phyloP scores from a whole-genome alignment of 1,140 invertebrate genomes.

The Dendrolimus punctatus region DNA sequence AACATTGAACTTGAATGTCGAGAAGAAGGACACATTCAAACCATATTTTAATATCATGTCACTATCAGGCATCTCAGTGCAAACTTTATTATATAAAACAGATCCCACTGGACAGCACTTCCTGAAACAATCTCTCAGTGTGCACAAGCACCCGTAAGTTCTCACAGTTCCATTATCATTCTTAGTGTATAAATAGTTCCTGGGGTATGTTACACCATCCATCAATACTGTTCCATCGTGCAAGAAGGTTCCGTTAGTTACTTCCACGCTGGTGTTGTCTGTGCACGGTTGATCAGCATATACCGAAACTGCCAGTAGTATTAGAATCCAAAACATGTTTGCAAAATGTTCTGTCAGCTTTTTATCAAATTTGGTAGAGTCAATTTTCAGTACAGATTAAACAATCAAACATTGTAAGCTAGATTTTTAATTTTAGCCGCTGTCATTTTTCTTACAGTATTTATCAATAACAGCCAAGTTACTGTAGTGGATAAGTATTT shows the following conservation, averaged over 20 bases:
- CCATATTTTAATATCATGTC: slow-evolving; percentile 26
- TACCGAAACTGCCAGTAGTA: no score
- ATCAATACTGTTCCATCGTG: slow-evolving; percentile 23
- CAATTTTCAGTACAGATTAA: no score
- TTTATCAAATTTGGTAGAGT: no score
- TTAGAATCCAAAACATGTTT: no score
- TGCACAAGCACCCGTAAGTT: slow-evolving; percentile 42
- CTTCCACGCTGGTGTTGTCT: slow-evolving; percentile 36
- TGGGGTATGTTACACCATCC: slow-evolving; percentile 30
- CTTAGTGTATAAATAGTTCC: slow-evolving; percentile 31
- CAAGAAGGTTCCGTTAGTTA: slow-evolving; percentile 20
- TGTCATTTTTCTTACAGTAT: no score
- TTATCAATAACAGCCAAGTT: no score
- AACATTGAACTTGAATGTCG: slow-evolving; percentile 18
- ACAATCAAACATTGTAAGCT: no score
- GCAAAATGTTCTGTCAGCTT: no score
- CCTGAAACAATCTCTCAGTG: slow-evolving; percentile 35
- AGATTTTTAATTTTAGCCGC: no score
- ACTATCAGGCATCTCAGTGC: slow-evolving; percentile 16
- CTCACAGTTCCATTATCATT: slow-evolving; percentile 29
- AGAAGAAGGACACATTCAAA: slow-evolving; percentile 27
- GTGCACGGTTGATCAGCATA: slow-evolving; percentile 20
- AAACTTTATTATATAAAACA: slow-evolving; percentile 20
- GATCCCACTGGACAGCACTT: slow-evolving; percentile 46
- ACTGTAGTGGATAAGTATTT: no score